These are phyloP conservation scores for Ophioderma brevispina DNA, from an alignment of 35 echinoderm and acorn worm species.

Conservation along the genomic window DNA sequence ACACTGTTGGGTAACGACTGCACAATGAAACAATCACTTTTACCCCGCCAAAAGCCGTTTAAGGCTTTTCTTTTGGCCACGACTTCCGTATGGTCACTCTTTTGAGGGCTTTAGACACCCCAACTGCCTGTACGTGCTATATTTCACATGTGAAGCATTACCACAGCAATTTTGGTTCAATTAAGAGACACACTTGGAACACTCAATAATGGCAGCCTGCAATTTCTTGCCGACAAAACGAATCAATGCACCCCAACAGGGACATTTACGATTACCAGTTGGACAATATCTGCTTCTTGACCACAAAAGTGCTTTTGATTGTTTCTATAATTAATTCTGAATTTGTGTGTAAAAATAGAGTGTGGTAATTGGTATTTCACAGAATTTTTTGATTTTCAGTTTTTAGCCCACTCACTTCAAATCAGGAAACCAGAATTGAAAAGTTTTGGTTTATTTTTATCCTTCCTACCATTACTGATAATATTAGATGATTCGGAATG, in stretches of 20 bases:
- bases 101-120: neutral
- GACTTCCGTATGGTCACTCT: neutral
- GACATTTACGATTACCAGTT: neutral
- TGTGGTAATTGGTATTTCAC: neutral
- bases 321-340: neutral
- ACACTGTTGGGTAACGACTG: neutral
- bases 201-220: neutral
- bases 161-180: neutral
- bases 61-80: neutral
- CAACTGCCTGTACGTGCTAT: neutral
- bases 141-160: neutral
- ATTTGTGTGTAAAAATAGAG: neutral
- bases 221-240: neutral
- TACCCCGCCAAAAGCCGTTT: neutral
- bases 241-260: neutral
- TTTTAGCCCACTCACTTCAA: neutral
- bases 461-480: too few species aligned
- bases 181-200: neutral
- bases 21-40: neutral
- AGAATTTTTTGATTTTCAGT: neutral
- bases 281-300: neutral
- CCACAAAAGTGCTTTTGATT: constrained; percentile 1
- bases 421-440: too few species aligned
- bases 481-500: too few species aligned
- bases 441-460: too few species aligned